phyloP scores from a whole-genome alignment of 2,888 invertebrate species.

The Napeogenes inachia region DNA sequence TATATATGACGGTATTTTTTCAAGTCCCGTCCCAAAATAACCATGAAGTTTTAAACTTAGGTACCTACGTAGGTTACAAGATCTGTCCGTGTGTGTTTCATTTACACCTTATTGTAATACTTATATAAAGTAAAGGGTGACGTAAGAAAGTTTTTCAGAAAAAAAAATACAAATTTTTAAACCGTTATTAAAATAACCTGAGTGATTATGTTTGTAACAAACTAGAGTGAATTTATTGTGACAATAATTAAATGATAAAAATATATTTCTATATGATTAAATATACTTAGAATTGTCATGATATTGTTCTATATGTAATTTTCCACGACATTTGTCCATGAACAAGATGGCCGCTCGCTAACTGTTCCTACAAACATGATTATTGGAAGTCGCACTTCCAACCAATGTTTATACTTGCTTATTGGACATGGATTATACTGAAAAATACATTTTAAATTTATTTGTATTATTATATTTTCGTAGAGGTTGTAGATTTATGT shows the following conservation, averaged over 20 bases:
- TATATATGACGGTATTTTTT: no score
- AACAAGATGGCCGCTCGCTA: constrained; percentile 62
- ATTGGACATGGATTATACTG: constrained; percentile 48
- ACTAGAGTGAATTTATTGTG: not conserved
- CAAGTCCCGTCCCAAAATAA: no score
- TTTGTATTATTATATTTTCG: no score
- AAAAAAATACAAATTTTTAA: not conserved
- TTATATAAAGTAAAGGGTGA: not conserved
- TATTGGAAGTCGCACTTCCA: constrained; percentile 72
- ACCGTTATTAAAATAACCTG: not conserved
- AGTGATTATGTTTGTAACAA: not conserved
- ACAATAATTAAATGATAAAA: not conserved
- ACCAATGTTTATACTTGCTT: constrained; percentile 58
- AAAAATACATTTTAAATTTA: constrained; percentile 10
- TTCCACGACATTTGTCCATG: constrained; percentile 41
- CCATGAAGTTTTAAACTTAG: no score
- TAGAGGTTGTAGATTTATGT: no score
- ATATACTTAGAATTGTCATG: no score
- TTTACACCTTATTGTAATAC: not conserved
- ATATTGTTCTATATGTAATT: constrained; percentile 38
- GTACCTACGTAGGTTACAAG: no score
- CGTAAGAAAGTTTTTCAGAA: not conserved
- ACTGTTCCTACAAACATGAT: constrained; percentile 71
- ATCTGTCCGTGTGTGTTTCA: not conserved
- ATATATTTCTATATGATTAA: no score